Evolutionary conservation across 2,113 vertebrate species (phyloP).

Genomic region (Elanus axillaris): DNA sequence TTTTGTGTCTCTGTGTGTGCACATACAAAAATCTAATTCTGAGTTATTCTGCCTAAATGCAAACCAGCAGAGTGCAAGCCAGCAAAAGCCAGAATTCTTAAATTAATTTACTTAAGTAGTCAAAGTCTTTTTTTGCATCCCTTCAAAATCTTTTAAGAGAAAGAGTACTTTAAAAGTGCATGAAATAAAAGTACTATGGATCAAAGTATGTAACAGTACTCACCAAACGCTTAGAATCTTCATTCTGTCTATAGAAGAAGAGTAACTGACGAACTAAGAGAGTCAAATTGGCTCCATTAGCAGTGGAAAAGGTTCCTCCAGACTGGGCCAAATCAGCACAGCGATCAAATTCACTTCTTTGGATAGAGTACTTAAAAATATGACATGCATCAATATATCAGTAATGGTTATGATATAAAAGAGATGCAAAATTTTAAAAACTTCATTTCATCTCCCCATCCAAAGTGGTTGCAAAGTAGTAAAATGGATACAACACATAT

Average conservation of each 20-base stretch:
- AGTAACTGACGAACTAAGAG: slow-evolving; percentile 89
- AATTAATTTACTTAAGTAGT: background rate
- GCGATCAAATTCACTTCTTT: slow-evolving; percentile 88
- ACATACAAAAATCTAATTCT: background rate
- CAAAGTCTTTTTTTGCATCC: background rate
- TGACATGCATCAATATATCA: background rate
- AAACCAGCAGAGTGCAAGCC: background rate
- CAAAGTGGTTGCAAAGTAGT: background rate
- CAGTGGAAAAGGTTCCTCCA: slow-evolving; percentile 67
- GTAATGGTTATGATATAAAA: background rate
- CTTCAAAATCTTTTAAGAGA: background rate
- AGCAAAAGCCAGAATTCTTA: background rate
- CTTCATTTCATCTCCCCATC: background rate
- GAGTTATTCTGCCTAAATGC: background rate
- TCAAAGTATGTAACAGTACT: slow-evolving; percentile 18
- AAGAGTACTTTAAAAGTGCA: background rate
- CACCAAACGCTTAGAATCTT: slow-evolving; percentile 92
- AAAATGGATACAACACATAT: background rate
- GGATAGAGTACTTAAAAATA: slow-evolving; percentile 81
- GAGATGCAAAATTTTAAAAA: background rate
- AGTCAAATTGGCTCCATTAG: slow-evolving; percentile 77
- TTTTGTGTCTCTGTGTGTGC: background rate
- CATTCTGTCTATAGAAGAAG: slow-evolving; percentile 92
- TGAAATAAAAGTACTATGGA: background rate
- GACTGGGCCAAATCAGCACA: slow-evolving; percentile 76